A percentile compares a stretch with the other conserved stretches of the same genome.
These are phyloP conservation scores for Parnassius mnemosyne DNA, from an alignment of 2,888 invertebrate genomes.

Conservation along the genomic window DNA sequence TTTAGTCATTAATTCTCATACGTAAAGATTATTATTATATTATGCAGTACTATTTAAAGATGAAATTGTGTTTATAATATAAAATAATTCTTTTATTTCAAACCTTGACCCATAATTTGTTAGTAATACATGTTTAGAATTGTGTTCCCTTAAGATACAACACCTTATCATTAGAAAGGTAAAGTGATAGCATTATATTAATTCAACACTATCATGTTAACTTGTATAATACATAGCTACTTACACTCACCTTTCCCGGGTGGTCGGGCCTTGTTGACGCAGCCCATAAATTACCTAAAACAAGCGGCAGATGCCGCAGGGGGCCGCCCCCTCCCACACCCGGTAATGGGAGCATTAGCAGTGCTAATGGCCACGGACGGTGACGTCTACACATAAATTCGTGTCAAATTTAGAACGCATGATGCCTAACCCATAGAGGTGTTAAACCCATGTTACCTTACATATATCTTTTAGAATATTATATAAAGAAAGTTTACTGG, in stretches of 20 bases:
- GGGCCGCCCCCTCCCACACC: conserved; percentile 44
- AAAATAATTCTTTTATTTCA: too few species aligned
- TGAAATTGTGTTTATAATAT: too few species aligned
- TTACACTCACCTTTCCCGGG: conserved; percentile 53
- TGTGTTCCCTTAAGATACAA: too few species aligned
- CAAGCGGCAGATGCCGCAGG: conserved; percentile 76
- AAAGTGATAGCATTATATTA: conserved; percentile 10
- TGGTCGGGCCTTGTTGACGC: conserved; percentile 58
- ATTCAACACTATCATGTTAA: conserved; percentile 13
- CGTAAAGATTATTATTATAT: too few species aligned
- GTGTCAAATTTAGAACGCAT: conserved; percentile 69
- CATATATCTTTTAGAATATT: background rate
- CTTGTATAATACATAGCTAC: conserved; percentile 29
- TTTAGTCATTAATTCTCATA: too few species aligned
- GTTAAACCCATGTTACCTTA: conserved; percentile 6
- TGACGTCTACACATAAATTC: conserved; percentile 78
- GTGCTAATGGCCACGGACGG: conserved; percentile 73
- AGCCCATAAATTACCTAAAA: conserved; percentile 77
- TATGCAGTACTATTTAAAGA: too few species aligned
- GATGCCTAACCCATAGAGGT: conserved; percentile 36
- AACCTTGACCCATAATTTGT: too few species aligned
- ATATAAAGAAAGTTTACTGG: background rate
- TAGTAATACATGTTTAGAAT: too few species aligned
- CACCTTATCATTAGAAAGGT: too few species aligned
- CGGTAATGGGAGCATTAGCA: conserved; percentile 78